Base-by-base conservation (phyloP, 2,888 invertebrate species). In the Stenolophus ochropezus region DNA sequence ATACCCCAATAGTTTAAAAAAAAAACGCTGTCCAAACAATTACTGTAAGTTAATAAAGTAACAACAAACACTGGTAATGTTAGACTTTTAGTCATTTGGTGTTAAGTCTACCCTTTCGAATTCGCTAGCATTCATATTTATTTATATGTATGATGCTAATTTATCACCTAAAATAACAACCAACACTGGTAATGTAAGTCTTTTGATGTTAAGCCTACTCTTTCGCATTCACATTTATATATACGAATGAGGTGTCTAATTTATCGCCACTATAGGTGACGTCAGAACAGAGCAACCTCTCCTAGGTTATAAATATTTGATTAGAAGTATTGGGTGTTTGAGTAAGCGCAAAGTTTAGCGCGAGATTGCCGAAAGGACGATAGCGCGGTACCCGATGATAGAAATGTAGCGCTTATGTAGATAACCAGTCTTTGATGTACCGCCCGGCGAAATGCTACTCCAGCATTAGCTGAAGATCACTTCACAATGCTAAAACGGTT, bases 371-470 rank as follows among this genome's bases (percentile, higher is more conserved):
- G 65, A 69, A 69, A 69, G 65, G 4, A 21, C 16, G 27, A 69
- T 27, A 69, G 16, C 11, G n/a, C 5, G 16, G 27, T 69, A 33
- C 18, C 33, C 65, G 65, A 27, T 69, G 65, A 69, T 33, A 69
- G 65, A 65, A 33, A 69, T 69, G 65, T 69, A 33, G 65, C 20
- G 65, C 20, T 18, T 20, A 33, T 33, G 11, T 16, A 69, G 33
- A 69, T 69, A 69, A 69, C 65, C 18, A 27, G 27, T 33, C 65
- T 69, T 69, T 69, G 65, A 69, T 69, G 23, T 69, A 33, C 65
- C 42, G 65, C 27, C 6, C 11, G 4, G 65, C 42, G 65, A 69
- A 69, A 69, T 69, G 33, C 6, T 69, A 61, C 14, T 25, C 23
- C 25, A 14, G 4, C 25, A 61, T 61, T 61, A 61, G 25, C 14